phyloP scores from a whole-genome alignment of 2,113 vertebrate species.

The Verasper variegatus region DNA sequence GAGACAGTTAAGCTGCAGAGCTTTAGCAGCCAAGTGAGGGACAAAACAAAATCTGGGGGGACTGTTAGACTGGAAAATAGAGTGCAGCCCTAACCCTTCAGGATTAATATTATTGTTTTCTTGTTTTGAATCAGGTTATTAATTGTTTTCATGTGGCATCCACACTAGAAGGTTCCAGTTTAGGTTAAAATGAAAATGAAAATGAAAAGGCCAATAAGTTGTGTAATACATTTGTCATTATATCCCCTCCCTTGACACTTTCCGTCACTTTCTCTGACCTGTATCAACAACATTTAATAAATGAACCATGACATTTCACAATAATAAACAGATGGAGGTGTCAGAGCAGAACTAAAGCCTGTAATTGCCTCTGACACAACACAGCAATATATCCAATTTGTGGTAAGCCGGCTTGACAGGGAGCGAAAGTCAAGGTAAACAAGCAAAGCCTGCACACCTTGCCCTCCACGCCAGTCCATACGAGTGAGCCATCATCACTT shows the following conservation, averaged over 20 bases:
- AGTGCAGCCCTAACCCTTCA: background rate
- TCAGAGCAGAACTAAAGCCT: slow-evolving; percentile 9
- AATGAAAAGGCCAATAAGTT: background rate
- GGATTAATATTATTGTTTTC: background rate
- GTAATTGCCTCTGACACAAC: background rate
- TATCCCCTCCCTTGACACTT: background rate
- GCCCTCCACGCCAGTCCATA: slow-evolving; percentile 24
- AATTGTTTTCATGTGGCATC: background rate
- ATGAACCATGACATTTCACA: background rate
- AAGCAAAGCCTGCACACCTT: slow-evolving; percentile 23
- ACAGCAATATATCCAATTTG: slow-evolving; percentile 32
- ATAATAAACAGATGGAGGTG: background rate
- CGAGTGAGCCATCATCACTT: slow-evolving; percentile 34
- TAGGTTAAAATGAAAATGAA: background rate
- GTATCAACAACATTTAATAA: background rate
- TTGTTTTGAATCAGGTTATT: background rate
- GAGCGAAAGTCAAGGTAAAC: slow-evolving; percentile 40
- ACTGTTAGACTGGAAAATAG: background rate
- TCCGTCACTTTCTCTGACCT: background rate
- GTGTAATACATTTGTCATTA: background rate
- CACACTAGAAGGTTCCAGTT: background rate
- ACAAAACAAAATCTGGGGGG: slow-evolving; percentile 7
- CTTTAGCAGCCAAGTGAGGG: slow-evolving; percentile 35
- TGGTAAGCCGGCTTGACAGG: slow-evolving; percentile 35
- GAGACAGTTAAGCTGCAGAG: slow-evolving; percentile 21